Conservation (phyloP, 2,113 vertebrate species). For the Tragelaphus strepsiceros region DNA sequence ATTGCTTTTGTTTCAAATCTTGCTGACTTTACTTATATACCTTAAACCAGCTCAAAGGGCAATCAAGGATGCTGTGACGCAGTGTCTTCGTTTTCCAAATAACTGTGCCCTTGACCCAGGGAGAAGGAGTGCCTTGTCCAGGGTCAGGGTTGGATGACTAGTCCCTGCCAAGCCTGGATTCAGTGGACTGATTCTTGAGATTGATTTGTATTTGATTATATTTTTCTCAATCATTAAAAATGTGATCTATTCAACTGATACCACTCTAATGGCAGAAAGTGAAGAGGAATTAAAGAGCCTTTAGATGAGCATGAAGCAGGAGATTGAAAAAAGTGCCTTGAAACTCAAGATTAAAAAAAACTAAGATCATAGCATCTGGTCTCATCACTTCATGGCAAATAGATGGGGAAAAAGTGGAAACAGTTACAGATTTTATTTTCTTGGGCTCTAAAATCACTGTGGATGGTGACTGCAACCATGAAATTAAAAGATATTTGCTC, state of each 20-base stretch:
- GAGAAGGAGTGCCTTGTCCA: not conserved
- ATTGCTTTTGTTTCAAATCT: conserved; percentile 9
- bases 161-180: not conserved
- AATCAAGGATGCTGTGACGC: not conserved
- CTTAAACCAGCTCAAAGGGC: not conserved
- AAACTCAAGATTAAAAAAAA: not conserved
- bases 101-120: not conserved
- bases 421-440: not conserved
- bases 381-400: not conserved
- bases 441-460: not conserved
- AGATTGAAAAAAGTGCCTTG: not conserved
- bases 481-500: not conserved
- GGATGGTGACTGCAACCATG: not conserved
- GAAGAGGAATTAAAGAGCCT: not conserved
- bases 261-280: not conserved
- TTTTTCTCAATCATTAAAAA: conserved; percentile 10
- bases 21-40: conserved; percentile 4
- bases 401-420: not conserved
- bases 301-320: not conserved
- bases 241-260: not conserved
- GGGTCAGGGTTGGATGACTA: not conserved
- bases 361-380: not conserved
- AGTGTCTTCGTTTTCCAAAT: not conserved
- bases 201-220: not conserved
- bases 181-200: not conserved